Conservation (phyloP, 2,888 invertebrate species). For the Yponomeuta evonymella region DNA sequence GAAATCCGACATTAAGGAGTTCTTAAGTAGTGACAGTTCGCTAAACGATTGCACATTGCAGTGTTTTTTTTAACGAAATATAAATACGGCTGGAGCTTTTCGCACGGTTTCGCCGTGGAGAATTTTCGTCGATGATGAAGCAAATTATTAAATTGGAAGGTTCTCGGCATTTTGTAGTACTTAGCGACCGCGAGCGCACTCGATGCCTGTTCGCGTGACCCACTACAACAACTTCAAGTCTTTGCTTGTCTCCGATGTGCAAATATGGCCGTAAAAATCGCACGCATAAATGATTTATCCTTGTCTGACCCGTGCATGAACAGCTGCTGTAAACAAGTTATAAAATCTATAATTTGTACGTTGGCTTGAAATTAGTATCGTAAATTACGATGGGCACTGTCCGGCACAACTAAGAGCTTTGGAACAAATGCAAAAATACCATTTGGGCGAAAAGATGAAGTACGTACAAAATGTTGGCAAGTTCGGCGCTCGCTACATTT, state of each 20-base stretch:
- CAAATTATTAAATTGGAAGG: too few species aligned
- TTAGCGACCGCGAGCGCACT: too few species aligned
- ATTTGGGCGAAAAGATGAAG: slow-evolving; percentile 17
- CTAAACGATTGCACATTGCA: too few species aligned
- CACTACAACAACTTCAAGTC: not conserved
- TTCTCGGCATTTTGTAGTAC: too few species aligned
- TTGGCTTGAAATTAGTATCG: not conserved
- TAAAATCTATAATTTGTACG: not conserved
- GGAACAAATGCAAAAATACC: slow-evolving; percentile 20
- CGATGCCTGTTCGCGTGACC: too few species aligned
- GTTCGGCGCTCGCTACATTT: slow-evolving; percentile 30
- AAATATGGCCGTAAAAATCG: not conserved
- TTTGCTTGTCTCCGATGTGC: slow-evolving; percentile 14
- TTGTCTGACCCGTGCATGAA: not conserved
- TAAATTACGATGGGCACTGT: not conserved
- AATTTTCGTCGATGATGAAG: too few species aligned
- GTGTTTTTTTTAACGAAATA: too few species aligned
- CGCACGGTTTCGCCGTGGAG: too few species aligned
- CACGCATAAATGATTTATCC: slow-evolving; percentile 3
- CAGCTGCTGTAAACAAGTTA: not conserved
- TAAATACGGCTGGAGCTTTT: too few species aligned
- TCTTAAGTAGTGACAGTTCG: too few species aligned
- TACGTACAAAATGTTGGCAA: slow-evolving; percentile 32
- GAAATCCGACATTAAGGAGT: too few species aligned
- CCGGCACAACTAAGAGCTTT: not conserved